Conservation (phyloP, 2,888 invertebrate species). For the Drosophila fulvimacula region DNA sequence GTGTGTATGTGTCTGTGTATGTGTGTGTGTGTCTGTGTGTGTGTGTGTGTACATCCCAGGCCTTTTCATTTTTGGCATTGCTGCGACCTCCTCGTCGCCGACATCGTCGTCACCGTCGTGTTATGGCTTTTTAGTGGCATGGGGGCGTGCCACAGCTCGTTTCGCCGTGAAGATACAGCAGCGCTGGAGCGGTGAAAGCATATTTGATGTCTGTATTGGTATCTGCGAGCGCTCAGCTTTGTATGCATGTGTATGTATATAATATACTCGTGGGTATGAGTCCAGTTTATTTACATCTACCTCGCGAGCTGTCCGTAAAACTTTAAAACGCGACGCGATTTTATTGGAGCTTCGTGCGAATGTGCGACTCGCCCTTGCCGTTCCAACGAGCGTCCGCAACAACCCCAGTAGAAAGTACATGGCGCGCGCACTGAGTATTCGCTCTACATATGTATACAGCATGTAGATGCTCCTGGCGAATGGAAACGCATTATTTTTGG, state of each 20-base stretch:
- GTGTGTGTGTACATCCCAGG: slow-evolving; percentile 48
- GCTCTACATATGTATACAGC: slow-evolving; percentile 49
- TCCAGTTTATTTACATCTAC: slow-evolving; percentile 66
- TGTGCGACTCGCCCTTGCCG: slow-evolving; percentile 48
- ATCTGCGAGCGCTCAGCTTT: slow-evolving; percentile 21
- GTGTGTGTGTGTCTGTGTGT: slow-evolving; percentile 25
- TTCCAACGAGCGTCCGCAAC: slow-evolving; percentile 43
- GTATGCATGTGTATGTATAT: slow-evolving; percentile 16
- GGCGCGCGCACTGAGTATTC: slow-evolving; percentile 67
- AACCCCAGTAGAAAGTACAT: slow-evolving; percentile 71
- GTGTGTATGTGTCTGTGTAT: slow-evolving; percentile 26
- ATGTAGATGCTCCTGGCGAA: slow-evolving; percentile 73
- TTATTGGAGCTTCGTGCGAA: slow-evolving; percentile 79
- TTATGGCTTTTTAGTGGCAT: slow-evolving; percentile 61
- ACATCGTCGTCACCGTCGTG: slow-evolving; percentile 30
- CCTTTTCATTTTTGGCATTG: slow-evolving; percentile 72
- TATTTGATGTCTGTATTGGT: slow-evolving; percentile 45
- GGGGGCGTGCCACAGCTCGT: slow-evolving; percentile 75
- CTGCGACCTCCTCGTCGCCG: slow-evolving; percentile 49
- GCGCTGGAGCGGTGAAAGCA: slow-evolving; percentile 47
- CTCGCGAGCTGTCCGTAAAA: slow-evolving; percentile 76
- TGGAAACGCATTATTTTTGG: slow-evolving; percentile 70
- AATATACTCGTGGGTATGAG: slow-evolving; percentile 32
- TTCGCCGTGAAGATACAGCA: slow-evolving; percentile 54
- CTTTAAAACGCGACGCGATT: slow-evolving; percentile 78